phyloP scores from a whole-genome alignment of 2,888 invertebrate species.

The Brachynemurus nebulosus region DNA sequence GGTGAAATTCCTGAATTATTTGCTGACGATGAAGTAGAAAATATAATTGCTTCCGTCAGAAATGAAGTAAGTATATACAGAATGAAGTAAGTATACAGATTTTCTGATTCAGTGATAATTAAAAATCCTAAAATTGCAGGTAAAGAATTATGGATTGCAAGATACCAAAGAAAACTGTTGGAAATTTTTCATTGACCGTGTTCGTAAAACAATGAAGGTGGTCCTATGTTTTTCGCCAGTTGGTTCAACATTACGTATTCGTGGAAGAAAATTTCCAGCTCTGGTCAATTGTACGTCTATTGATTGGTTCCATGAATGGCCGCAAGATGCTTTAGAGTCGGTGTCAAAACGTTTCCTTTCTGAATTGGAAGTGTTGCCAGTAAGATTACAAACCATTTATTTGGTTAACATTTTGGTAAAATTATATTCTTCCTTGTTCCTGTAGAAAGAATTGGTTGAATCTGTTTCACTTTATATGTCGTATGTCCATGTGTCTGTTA shows the following conservation, averaged over 20 bases:
- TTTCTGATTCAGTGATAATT: too few relatives aligned
- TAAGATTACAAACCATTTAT: slow-evolving; percentile 25
- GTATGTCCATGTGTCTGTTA: slow-evolving; percentile 76
- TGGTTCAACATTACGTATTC: slow-evolving; percentile 70
- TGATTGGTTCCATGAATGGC: slow-evolving; percentile 98
- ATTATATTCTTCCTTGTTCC: slow-evolving; percentile 17
- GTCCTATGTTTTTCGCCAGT: slow-evolving; percentile 93
- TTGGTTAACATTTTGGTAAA: not conserved
- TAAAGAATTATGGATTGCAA: slow-evolving; percentile 64
- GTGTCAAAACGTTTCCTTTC: slow-evolving; percentile 73
- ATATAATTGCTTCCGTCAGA: slow-evolving; percentile 61
- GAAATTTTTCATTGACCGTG: slow-evolving; percentile 87
- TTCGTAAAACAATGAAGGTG: slow-evolving; percentile 60
- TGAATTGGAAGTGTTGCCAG: slow-evolving; percentile 61
- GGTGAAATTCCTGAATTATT: slow-evolving; percentile 88
- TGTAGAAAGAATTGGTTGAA: slow-evolving; percentile 40
- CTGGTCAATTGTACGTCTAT: slow-evolving; percentile 85
- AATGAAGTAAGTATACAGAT: too few relatives aligned
- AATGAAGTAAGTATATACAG: slow-evolving; percentile 42
- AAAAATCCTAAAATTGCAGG: too few relatives aligned
- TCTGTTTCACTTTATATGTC: slow-evolving; percentile 81
- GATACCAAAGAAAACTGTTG: slow-evolving; percentile 90
- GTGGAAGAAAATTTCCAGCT: slow-evolving; percentile 88
- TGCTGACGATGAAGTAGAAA: slow-evolving; percentile 81
- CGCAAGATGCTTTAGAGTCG: slow-evolving; percentile 75